Evolutionary conservation across 2,113 vertebrate genomes (phyloP).

Genomic region (Rhinoptilus africanus): DNA sequence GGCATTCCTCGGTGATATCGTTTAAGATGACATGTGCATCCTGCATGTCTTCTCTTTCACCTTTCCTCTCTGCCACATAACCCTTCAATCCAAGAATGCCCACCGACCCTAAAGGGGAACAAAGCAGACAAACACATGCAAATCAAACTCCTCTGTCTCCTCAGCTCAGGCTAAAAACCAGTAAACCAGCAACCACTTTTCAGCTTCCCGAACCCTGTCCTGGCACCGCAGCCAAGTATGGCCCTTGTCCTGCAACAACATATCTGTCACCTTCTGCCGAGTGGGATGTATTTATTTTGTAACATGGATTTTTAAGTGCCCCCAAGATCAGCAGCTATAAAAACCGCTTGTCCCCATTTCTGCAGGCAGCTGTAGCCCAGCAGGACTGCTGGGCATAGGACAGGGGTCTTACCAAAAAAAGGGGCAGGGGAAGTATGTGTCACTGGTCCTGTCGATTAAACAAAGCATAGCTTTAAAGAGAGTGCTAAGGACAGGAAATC

Average conservation of each 20-base stretch:
- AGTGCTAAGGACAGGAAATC: neutral
- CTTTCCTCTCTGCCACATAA: constrained; percentile 87
- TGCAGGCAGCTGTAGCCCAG: neutral
- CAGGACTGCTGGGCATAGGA: neutral
- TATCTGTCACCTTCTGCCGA: neutral
- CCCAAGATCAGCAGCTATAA: neutral
- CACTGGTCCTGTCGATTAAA: neutral
- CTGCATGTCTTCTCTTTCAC: constrained; percentile 96
- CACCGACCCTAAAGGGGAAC: constrained; percentile 60
- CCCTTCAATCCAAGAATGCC: constrained; percentile 81
- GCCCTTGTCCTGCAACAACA: neutral
- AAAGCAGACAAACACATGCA: constrained; percentile 5
- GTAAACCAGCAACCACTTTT: neutral
- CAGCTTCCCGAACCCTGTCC: neutral
- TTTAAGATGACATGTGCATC: constrained; percentile 90
- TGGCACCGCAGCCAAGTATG: neutral
- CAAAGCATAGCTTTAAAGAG: neutral
- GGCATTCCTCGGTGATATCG: constrained; percentile 78
- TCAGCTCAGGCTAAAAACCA: neutral
- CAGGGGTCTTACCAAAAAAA: neutral
- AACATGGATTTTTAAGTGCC: neutral
- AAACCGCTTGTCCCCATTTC: neutral
- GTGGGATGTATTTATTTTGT: neutral
- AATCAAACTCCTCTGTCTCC: neutral
- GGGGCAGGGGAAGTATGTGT: fast-evolving